phyloP scores from a whole-genome alignment of 2,797 vertebrate species.

The Prunella strophiata region DNA sequence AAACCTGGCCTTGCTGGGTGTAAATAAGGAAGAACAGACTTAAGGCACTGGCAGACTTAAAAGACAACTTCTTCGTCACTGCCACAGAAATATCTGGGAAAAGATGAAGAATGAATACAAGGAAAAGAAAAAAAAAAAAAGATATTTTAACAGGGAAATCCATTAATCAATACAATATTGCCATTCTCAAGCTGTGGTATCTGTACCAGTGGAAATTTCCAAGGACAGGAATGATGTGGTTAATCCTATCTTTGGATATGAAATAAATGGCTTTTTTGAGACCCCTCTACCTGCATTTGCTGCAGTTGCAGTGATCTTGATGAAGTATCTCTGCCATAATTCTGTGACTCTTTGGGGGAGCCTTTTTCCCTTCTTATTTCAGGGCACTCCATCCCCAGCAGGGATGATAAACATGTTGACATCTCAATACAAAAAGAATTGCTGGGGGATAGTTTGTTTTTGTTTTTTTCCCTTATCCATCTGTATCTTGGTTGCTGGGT shows the following conservation, averaged over 20 bases:
- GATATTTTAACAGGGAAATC: neutral
- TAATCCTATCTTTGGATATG: neutral
- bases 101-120: neutral
- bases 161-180: neutral
- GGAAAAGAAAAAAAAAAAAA: neutral
- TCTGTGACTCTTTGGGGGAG: neutral
- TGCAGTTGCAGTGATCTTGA: neutral
- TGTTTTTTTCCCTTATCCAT: slow-evolving; percentile 10
- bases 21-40: neutral
- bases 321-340: neutral
- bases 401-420: slow-evolving; percentile 38
- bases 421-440: slow-evolving; percentile 15
- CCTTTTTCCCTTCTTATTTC: neutral
- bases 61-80: neutral
- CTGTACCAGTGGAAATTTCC: neutral
- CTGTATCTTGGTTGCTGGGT: neutral
- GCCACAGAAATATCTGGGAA: neutral
- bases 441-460: neutral
- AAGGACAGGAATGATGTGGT: neutral
- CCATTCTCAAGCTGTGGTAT: neutral
- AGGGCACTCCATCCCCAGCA: neutral
- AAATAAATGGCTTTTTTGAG: neutral
- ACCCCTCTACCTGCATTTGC: neutral
- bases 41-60: neutral
- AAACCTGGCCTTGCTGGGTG: neutral